These are phyloP conservation scores for Strix uralensis DNA, from an alignment of 2,113 vertebrate genomes.

Conservation along the genomic window DNA sequence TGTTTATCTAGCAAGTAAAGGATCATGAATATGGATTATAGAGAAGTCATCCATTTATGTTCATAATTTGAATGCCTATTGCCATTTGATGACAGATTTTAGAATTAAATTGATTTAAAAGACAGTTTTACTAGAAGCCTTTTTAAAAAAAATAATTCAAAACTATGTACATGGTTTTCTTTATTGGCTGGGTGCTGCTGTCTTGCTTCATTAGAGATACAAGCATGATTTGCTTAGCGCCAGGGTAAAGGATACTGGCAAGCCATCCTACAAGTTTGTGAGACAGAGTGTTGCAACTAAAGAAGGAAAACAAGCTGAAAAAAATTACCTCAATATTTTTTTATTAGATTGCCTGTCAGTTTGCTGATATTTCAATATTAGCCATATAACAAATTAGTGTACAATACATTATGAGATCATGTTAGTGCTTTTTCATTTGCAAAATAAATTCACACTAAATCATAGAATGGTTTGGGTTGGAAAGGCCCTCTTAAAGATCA, in stretches of 20 bases:
- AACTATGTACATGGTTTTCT: accelerated
- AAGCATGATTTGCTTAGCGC: background rate
- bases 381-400: background rate
- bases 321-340: background rate
- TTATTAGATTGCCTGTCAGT: background rate
- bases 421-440: background rate
- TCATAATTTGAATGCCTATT: background rate
- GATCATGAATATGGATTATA: background rate
- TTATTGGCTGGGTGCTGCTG: background rate
- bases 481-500: background rate
- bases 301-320: background rate
- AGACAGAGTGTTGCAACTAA: background rate
- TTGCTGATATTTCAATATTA: background rate
- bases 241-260: background rate
- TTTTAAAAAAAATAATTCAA: background rate
- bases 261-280: background rate
- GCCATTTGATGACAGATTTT: background rate
- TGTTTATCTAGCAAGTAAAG: background rate
- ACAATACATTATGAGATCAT: background rate
- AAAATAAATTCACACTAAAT: background rate
- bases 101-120: background rate
- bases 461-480: background rate
- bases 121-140: background rate
- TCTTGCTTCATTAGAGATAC: background rate
- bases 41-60: background rate